phyloP scores from a whole-genome alignment of 64 coral and sea anemone species.

The Montipora efflorescens region DNA sequence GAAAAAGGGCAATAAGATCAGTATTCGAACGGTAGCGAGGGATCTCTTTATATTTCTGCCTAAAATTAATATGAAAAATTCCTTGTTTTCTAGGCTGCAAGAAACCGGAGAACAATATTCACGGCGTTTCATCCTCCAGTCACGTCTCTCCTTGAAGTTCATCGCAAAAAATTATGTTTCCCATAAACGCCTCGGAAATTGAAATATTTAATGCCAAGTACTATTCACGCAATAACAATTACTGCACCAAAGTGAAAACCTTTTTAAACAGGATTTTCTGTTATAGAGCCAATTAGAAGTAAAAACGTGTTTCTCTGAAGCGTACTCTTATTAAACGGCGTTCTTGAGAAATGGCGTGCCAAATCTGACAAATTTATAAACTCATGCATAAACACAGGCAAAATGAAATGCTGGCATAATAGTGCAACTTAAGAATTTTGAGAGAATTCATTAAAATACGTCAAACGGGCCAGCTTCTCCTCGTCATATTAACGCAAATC shows the following conservation, averaged over 20 bases:
- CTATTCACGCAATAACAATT: background rate
- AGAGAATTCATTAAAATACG: background rate
- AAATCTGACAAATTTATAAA: background rate
- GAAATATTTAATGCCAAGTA: background rate
- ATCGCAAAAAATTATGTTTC: background rate
- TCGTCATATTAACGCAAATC: background rate
- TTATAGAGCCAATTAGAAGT: background rate
- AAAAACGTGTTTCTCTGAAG: background rate
- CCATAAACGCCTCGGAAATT: background rate
- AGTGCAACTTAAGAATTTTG: background rate
- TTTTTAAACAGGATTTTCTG: background rate
- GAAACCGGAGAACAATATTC: constrained; percentile 24
- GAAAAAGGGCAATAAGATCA: too few species aligned
- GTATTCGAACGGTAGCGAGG: too few species aligned
- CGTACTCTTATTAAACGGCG: background rate
- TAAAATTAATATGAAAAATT: background rate
- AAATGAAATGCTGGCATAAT: background rate
- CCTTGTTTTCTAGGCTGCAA: background rate
- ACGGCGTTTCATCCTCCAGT: background rate
- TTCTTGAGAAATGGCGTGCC: constrained; percentile 24
- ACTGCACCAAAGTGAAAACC: background rate
- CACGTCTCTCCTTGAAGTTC: background rate
- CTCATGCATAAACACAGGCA: background rate
- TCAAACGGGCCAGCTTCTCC: background rate
- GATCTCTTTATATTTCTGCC: background rate